Base-by-base conservation (phyloP, 1,140 invertebrate species). In the Cyclina sinensis region DNA sequence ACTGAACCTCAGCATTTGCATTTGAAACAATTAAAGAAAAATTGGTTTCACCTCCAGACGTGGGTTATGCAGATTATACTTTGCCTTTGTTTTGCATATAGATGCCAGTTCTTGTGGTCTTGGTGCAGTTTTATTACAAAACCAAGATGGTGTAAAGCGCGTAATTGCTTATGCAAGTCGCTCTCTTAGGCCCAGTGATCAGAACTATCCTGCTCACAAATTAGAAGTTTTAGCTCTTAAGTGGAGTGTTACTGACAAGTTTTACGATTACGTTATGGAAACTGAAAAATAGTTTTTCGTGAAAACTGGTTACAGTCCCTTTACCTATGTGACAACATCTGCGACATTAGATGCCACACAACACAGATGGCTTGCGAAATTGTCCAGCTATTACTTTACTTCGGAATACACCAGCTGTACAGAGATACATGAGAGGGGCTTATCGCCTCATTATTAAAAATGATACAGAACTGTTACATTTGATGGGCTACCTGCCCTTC, bases 81-180 rank as follows among this genome's bases (percentile, higher is more conserved):
- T 35, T 65, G 59, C 59, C 59, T 2, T 65, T 30, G 30, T 65
- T 65, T 7, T 65, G 30, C 59, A 65, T n/a, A 65, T 27, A 11
- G 59, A 65, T 65, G 59, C 59, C 2, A 65, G 59, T 35, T 30
- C 59, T 7, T 24, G 27, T 65, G 59, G 59, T 27, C 16, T 65
- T 30, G 59, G 59, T 5, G 3, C 59, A 30, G 59, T 65, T 12
- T 27, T 65, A 5, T 16, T 65, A 1, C 59, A 65, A 65, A 27
- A 30, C n/a, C n/a, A n/a, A n/a, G 93, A 24, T 95, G 39, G 51
- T 54, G 21, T 93, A 90, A 83, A 92, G 94, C 39, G 90, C 95
- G 86, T 94, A 94, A 68, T 83, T n/a, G 68, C 70, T 46, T 90
- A 80, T 76, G 90, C 79, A 11, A 86, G 81, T 65, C 57, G 89